phyloP scores from a whole-genome alignment of 1,140 invertebrate genomes.

The Drosophila nikananu region DNA sequence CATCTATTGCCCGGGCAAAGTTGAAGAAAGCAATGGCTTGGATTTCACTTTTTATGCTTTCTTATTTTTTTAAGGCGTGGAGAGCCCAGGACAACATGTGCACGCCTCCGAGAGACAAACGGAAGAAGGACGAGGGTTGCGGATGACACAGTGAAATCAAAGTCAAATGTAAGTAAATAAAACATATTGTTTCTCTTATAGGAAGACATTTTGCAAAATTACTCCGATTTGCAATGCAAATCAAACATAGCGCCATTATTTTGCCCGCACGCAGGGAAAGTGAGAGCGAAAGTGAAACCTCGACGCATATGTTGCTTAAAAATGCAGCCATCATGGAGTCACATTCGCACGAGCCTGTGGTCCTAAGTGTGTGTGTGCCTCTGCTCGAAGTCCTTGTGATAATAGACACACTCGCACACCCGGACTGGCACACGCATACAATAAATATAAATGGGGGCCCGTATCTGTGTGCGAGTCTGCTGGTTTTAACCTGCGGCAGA shows the following conservation, averaged over 20 bases:
- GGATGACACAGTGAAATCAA: constrained; percentile 67
- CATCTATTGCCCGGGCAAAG: constrained; percentile 23
- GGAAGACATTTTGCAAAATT: constrained; percentile 83
- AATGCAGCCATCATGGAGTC: constrained; percentile 53
- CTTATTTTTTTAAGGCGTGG: constrained; percentile 14
- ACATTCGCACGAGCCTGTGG: constrained; percentile 30
- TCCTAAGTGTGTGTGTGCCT: constrained; percentile 23
- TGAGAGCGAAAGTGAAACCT: constrained; percentile 70
- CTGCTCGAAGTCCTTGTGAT: constrained; percentile 67
- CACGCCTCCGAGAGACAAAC: constrained; percentile 23
- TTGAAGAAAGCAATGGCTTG: constrained; percentile 42
- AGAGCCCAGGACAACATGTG: constrained; percentile 9
- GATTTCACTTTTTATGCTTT: constrained; percentile 48
- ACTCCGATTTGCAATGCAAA: constrained; percentile 83
- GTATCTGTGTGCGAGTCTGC: constrained; percentile 35
- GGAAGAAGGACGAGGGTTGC: constrained; percentile 8
- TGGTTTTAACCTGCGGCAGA: constrained; percentile 74
- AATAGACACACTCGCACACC: constrained; percentile 64
- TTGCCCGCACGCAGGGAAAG: constrained; percentile 38
- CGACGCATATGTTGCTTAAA: constrained; percentile 74
- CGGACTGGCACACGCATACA: constrained; percentile 33
- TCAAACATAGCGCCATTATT: constrained; percentile 82
- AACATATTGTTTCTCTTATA: constrained; percentile 83
- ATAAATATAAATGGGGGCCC: constrained; percentile 56
- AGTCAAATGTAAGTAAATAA: constrained; percentile 83